Evolutionary conservation across 2,888 invertebrate genomes (phyloP).

Genomic region (Thymelicus acteon): DNA sequence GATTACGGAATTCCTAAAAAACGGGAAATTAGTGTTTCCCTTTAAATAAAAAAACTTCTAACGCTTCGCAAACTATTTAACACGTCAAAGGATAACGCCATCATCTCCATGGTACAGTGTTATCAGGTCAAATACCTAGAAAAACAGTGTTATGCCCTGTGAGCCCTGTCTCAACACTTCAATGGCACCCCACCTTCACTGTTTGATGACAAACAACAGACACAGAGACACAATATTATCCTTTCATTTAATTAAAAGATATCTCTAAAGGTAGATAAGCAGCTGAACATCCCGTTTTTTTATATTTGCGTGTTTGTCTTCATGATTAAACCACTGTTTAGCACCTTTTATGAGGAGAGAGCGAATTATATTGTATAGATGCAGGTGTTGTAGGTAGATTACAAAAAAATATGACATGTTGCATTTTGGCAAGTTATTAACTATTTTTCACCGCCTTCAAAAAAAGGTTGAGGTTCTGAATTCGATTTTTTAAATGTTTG

Average conservation of each 20-base stretch:
- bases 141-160: conserved; percentile 13
- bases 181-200: conserved; percentile 28
- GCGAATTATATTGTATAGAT: conserved; percentile 8
- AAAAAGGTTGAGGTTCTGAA: no score
- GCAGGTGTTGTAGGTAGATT: neutral
- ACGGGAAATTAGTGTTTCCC: no score
- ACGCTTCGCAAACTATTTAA: no score
- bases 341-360: conserved; percentile 9
- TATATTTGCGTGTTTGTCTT: conserved; percentile 39
- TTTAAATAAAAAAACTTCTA: no score
- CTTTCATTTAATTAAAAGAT: conserved; percentile 38
- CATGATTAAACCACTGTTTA: conserved; percentile 46
- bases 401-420: no score
- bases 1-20: no score
- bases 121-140: conserved; percentile 48
- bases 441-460: no score
- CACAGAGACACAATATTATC: conserved; percentile 31
- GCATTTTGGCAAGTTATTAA: no score
- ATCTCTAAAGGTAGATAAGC: conserved; percentile 37
- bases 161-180: conserved; percentile 31
- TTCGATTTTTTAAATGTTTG: no score
- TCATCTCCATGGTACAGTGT: neutral
- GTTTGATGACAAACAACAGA: conserved; percentile 34
- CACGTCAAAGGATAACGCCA: no score
- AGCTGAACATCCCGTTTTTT: conserved; percentile 37